Base-by-base conservation (phyloP, 2,888 invertebrate genomes). In the Miltochrista miniata region DNA sequence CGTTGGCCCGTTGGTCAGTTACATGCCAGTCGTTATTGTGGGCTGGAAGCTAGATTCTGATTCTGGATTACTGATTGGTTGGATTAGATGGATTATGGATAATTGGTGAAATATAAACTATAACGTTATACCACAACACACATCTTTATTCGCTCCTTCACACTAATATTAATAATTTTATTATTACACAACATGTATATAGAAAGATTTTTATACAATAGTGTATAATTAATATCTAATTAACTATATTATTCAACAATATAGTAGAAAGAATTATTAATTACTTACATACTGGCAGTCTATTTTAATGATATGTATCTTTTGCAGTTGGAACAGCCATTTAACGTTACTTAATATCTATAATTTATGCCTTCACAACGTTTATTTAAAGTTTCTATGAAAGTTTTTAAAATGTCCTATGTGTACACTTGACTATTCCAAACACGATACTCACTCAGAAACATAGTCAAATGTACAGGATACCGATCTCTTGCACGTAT, bases 181-280 rank as follows among this genome's bases (percentile, higher is more conserved):
- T 81, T 85, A 87, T 83, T 87, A 90, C 88, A 90, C 90, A 91
- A 91, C 90, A 90, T 90, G 91, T 90, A 90, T 85, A 90, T 91
- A 90, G 91, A 90, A 90, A 90, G 91, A 89, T 81, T 87, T n/a
- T 90, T 87, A 90, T 90, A 90, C 90, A 90, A 91, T 90, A 90
- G 90, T 91, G 89, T 90, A 91, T 90, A 90, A 83, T 85, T 83
- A 83, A 75, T 81, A 71, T 74, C 85, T 90, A 87, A 75, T 74
- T 79, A 83, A 74, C 87, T 87, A 85, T 85, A 81, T 78, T 84
- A 83, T 78, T 87, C 90, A 90, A 90, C 90, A 91, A 84, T 88
- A 85, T 76, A 84, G 83, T 90, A 90, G 90, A 81, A 90, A 87
- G 79, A 89, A 86, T 86, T 88, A 87, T 74, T 83, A 84, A 82